phyloP scores from a whole-genome alignment of 2,113 vertebrate species.

The Catharus bicknelli region DNA sequence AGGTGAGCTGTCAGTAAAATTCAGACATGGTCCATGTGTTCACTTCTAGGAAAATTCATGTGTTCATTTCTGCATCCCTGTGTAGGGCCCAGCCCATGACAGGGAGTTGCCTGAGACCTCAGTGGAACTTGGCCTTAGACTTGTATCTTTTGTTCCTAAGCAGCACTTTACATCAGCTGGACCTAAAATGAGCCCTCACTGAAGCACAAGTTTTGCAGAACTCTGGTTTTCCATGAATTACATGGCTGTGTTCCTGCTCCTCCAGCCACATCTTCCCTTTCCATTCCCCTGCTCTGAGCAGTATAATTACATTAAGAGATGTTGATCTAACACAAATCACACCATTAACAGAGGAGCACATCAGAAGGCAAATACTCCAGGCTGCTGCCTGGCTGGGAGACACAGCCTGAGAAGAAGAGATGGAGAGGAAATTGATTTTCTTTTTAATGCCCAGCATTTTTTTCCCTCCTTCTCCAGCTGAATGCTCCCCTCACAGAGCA shows the following conservation, averaged over 20 bases:
- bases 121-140: rapidly evolving
- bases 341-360: not conserved
- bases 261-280: not conserved
- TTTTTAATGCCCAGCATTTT: not conserved
- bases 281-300: not conserved
- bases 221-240: not conserved
- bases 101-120: not conserved
- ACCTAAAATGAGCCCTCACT: rapidly evolving
- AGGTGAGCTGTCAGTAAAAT: not conserved
- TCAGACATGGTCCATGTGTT: not conserved
- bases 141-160: not conserved
- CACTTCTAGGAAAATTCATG: not conserved
- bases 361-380: conserved; percentile 22
- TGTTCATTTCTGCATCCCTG: not conserved
- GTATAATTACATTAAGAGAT: not conserved
- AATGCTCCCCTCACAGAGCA: not conserved
- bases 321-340: conserved; percentile 21
- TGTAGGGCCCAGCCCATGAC: not conserved
- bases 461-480: not conserved
- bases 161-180: not conserved
- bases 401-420: not conserved
- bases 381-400: conserved; percentile 23
- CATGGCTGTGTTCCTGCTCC: rapidly evolving
- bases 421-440: conserved; percentile 6
- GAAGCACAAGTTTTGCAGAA: not conserved